Percentiles rank a stretch among this genome's conserved stretches.
Conservation (phyloP, 1,140 invertebrate species). For the Copidosoma floridanum region DNA sequence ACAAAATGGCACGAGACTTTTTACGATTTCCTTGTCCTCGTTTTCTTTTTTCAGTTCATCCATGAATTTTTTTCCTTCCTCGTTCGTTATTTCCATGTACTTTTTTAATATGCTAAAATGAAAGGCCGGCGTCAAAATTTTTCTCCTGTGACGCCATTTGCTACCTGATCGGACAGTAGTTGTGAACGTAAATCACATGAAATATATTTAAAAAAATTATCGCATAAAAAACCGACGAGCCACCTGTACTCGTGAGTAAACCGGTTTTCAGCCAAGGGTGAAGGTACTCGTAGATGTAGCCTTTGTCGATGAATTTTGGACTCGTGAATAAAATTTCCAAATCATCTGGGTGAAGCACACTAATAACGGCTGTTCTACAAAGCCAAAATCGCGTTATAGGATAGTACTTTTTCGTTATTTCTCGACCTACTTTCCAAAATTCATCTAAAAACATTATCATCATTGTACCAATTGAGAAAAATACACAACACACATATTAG, state of each 20-base stretch:
- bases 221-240: no score
- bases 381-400: slow-evolving; percentile 36
- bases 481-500: no score
- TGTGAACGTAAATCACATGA: slow-evolving; percentile 9
- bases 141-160: background rate
- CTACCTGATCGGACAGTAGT: background rate
- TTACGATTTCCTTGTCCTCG: slow-evolving; percentile 18
- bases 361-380: slow-evolving; percentile 19
- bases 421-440: background rate
- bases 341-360: slow-evolving; percentile 40
- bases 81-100: slow-evolving; percentile 60
- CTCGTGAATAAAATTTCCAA: slow-evolving; percentile 39
- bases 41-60: slow-evolving; percentile 31
- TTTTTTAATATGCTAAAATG: slow-evolving; percentile 85
- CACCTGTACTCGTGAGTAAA: slow-evolving; percentile 61
- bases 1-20: slow-evolving; percentile 66
- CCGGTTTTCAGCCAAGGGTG: slow-evolving; percentile 68
- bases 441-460: no score
- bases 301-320: slow-evolving; percentile 63
- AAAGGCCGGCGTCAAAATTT: slow-evolving; percentile 9
- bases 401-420: slow-evolving; percentile 33
- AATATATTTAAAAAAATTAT: slow-evolving; percentile 3
- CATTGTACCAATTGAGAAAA: no score
- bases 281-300: slow-evolving; percentile 60
- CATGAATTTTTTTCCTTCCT: slow-evolving; percentile 35